Base-by-base conservation (phyloP, 1,140 invertebrate species). In the Trypoxylus dichotomus region DNA sequence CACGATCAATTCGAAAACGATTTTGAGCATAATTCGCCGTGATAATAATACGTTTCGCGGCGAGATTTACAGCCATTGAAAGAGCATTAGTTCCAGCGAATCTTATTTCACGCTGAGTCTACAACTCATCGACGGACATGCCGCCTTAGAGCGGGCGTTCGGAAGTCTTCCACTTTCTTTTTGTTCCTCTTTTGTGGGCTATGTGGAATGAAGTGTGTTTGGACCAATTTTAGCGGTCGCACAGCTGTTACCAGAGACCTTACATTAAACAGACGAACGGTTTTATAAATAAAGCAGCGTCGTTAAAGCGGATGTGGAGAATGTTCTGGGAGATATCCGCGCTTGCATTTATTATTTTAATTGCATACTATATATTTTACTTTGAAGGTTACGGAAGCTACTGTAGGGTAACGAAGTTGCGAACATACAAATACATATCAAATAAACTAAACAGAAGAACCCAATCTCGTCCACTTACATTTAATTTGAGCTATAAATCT, bases 31-130 rank as follows among this genome's bases (percentile, higher is more conserved):
- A 68, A 68, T 68, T 68, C 60, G 27, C 60, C 27, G 21, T 24
- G 60, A 24, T 24, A 68, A 68, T 68, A 68, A 68, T 29, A 68
- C 60, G 60, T 29, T 68, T 68, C 24, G 24, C 60, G 19, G 27
- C 13, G 60, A 68, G 60, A 68, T 68, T 68, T 68, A 68, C 60
- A 68, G 60, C 24, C 60, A 68, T 68, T 68, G 60, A 68, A 68
- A 68, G 27, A 29, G 60, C 60, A 68, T 68, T 68, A 68, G 60
- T 68, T 68, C 24, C 27, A 25, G 60, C 21, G 60, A 27, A 68
- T 68, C 60, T 68, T 29, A 29, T 68, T 68, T 68, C 60, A 68
- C 60, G 60, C 60, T 68, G 60, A 68, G 21, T 27, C 24, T 68
- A 29, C 60, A 68, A 29, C 60, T 68, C 60, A 68, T 68, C 60